Conservation (phyloP, 1,140 invertebrate genomes). For the Tetragonula clypearis region DNA sequence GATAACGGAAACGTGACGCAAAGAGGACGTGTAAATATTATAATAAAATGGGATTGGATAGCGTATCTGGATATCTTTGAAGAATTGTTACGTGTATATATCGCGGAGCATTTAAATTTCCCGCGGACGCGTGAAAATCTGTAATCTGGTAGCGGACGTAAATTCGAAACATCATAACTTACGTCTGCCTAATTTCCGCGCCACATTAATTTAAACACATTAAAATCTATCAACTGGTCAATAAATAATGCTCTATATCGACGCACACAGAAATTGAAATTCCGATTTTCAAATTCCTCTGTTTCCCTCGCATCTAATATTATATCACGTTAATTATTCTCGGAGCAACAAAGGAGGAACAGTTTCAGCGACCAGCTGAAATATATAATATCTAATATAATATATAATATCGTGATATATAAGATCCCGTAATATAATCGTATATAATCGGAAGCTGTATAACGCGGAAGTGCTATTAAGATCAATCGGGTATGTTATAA, state of each 20-base stretch:
- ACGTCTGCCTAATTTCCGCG: background rate
- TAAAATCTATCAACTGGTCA: background rate
- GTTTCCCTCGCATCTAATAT: background rate
- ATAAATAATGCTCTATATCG: background rate
- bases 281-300: background rate
- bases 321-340: background rate
- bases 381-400: no score
- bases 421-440: background rate
- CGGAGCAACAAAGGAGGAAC: background rate
- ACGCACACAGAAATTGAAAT: background rate
- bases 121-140: no score
- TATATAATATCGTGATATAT: no score
- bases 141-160: background rate
- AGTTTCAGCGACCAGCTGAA: background rate
- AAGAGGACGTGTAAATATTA: background rate
- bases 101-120: no score
- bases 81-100: no score
- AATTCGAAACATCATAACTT: background rate
- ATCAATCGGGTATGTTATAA: conserved; percentile 1
- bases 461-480: conserved; percentile 22
- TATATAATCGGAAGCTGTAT: background rate
- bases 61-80: no score
- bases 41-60: no score
- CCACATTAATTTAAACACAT: background rate
- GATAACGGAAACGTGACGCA: background rate